phyloP scores from a whole-genome alignment of 2,797 vertebrate species.

The Pseudomugil gertrudae region DNA sequence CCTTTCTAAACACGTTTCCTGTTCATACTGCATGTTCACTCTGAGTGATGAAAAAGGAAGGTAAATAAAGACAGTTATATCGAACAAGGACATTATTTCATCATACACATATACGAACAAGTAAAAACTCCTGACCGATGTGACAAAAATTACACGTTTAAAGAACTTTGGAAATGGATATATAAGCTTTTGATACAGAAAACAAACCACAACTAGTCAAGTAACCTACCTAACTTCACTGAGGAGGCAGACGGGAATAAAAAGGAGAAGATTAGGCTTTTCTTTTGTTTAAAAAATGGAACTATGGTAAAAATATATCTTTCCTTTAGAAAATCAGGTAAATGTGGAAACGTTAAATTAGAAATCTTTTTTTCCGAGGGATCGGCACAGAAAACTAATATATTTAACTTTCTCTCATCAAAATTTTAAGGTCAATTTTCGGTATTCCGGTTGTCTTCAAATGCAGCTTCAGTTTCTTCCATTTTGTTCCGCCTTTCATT shows the following conservation, averaged over 20 bases:
- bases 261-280: neutral
- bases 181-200: neutral
- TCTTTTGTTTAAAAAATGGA: neutral
- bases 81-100: neutral
- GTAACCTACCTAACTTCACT: neutral
- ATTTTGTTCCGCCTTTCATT: slow-evolving; percentile 45
- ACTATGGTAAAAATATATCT: neutral
- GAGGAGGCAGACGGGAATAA: neutral
- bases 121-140: neutral
- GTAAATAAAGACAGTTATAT: neutral
- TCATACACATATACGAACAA: neutral
- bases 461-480: slow-evolving; percentile 3
- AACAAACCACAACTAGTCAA: neutral
- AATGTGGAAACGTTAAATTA: neutral
- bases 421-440: too few relatives aligned
- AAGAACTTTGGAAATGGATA: neutral
- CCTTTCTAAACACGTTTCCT: neutral
- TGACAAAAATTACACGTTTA: neutral
- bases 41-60: accelerated
- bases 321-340: neutral
- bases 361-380: neutral
- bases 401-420: too few relatives aligned
- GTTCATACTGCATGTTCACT: neutral
- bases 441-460: neutral
- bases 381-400: neutral